These are phyloP conservation scores for Psilopogon haemacephalus DNA, from an alignment of 2,113 vertebrate species.

Conservation along the genomic window DNA sequence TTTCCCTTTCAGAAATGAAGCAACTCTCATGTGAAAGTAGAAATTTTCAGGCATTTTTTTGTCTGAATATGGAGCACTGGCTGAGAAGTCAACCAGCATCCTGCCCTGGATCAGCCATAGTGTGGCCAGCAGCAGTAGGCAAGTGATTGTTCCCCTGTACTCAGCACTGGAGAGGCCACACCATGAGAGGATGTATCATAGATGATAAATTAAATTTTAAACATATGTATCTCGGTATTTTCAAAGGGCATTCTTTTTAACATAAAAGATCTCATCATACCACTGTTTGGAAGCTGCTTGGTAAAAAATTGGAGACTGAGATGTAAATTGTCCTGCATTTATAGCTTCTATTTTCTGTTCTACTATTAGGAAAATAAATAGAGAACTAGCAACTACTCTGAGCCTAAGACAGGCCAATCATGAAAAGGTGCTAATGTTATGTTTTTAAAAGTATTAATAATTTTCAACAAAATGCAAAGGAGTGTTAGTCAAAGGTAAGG, in stretches of 20 bases:
- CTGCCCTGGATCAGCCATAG: no score
- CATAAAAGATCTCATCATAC: background rate
- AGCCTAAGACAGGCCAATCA: background rate
- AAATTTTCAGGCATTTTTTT: no score
- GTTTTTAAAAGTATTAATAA: background rate
- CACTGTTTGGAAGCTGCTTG: background rate
- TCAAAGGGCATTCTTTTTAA: background rate
- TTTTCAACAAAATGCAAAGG: background rate
- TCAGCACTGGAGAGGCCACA: no score
- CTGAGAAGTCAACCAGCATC: no score
- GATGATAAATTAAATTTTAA: background rate
- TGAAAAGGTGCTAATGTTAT: background rate
- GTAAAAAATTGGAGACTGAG: background rate
- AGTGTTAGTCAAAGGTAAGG: background rate
- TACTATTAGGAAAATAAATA: background rate
- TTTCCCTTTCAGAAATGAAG: no score
- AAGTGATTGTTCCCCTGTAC: no score
- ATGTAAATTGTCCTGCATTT: background rate
- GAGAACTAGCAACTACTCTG: background rate
- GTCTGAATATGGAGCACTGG: no score
- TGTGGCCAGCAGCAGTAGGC: no score
- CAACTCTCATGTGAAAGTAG: no score
- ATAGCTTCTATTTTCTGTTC: background rate
- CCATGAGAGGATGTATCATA: background rate
- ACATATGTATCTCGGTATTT: background rate